These are phyloP conservation scores for Paracanthobrama guichenoti DNA, from an alignment of 2,113 vertebrate genomes.

Conservation along the genomic window DNA sequence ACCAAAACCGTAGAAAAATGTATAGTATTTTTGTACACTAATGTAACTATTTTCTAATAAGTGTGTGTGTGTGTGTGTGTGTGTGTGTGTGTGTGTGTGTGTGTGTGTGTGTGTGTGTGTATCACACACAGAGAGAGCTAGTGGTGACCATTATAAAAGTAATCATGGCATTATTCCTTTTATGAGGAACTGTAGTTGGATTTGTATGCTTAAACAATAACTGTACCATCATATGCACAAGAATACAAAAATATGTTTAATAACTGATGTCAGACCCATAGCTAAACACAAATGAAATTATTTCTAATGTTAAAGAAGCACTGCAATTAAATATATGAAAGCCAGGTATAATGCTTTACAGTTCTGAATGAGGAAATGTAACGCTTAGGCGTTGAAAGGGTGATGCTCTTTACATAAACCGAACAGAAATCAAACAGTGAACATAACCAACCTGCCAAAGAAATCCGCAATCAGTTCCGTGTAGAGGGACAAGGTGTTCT, in stretches of 20 bases:
- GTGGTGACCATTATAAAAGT: neutral
- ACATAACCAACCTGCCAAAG: slow-evolving; percentile 59
- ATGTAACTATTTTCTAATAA: too few species aligned
- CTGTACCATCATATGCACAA: neutral
- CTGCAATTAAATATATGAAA: neutral
- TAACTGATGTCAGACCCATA: neutral
- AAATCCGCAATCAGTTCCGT: slow-evolving; percentile 68
- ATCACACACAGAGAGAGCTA: too few species aligned
- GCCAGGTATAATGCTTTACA: neutral
- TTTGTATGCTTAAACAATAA: neutral
- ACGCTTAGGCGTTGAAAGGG: neutral
- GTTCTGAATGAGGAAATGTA: neutral
- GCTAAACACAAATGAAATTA: neutral
- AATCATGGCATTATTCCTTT: neutral
- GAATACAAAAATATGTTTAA: neutral
- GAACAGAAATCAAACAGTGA: slow-evolving; percentile 18
- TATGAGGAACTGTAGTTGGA: neutral
- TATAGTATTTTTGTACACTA: neutral
- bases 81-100: too few species aligned
- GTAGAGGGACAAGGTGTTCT: slow-evolving; percentile 41
- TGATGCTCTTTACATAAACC: neutral
- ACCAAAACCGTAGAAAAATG: neutral
- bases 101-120: too few species aligned
- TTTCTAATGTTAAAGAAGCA: neutral
- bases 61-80: too few species aligned